Evolutionary conservation across 2,888 invertebrate species (phyloP), one percentile per base, ranked within the genome.

Genomic region (Drosophila longiperda): DNA sequence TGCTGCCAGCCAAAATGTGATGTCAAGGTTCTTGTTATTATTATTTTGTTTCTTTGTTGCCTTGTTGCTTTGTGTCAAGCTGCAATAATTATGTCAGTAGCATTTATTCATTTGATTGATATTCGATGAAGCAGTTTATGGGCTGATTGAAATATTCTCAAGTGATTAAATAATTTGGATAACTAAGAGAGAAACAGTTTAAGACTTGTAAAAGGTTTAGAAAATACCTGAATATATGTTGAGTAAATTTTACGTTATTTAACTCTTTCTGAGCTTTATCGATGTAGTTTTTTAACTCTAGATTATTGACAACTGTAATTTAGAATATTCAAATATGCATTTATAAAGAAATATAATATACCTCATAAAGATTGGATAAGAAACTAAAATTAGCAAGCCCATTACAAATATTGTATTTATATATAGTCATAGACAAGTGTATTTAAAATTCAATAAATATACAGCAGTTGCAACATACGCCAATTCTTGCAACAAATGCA

Each of bases 11-110:
- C 33, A 38, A 57, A 54, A 48, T 17, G 29, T 55, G 38, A 29
- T 38, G 55, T 40, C 55, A 11, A 53, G 33, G 33, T 53, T 70
- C n/a, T 59, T 57, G 59, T 70, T 64, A 75, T 74, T 53, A 69
- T 66, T 73, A 75, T 62, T 38, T 29, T 8, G 50, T 49, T 8
- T 23, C 45, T 61, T n/a, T 63, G 49, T 74, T 59, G n/a, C 36
- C 45, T 48, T 50, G 58, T 29, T 60, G 23, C 29, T 26, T 66
- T 57, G 62, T 61, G 36, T 72, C 61, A 63, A 67, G 61, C 59
- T 75, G 72, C 80, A 87, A 91, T 90, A 91, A 91, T 91, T 88
- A 89, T 89, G 91, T 92, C 90, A 87, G 66, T 64, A 74, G 52
- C 50, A 70, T 66, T 80, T 76, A 80, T 69, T 76, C 65, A 74